Percentiles rank a stretch among this genome's conserved stretches.
These are phyloP conservation scores for Steatornis caripensis DNA, from an alignment of 2,113 vertebrate genomes.

Conservation along the genomic window DNA sequence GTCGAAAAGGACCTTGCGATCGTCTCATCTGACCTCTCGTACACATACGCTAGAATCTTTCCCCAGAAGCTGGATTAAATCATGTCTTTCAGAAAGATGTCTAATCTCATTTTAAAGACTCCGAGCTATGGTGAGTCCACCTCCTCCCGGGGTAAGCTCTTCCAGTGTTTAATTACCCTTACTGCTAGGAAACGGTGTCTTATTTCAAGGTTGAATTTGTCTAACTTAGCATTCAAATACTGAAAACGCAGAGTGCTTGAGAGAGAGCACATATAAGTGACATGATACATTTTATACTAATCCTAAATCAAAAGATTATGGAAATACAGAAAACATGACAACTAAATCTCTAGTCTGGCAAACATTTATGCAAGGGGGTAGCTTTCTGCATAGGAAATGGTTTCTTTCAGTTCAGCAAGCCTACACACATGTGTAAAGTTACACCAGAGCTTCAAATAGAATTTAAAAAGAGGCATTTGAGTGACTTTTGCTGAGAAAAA, in stretches of 20 bases:
- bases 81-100: conserved; percentile 14
- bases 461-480: background rate
- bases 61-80: background rate
- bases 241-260: conserved; percentile 1
- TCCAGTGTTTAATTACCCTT: conserved; percentile 51
- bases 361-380: conserved; percentile 25
- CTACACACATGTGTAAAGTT: background rate
- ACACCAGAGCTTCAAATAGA: background rate
- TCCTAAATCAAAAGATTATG: conserved; percentile 65
- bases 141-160: conserved; percentile 20
- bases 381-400: background rate
- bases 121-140: conserved; percentile 5
- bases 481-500: background rate
- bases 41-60: background rate
- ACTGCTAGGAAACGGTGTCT: conserved; percentile 36
- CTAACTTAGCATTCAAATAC: conserved; percentile 42
- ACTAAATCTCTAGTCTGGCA: conserved; percentile 24
- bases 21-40: background rate
- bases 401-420: conserved; percentile 20
- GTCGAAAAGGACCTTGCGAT: background rate
- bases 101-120: conserved; percentile 44
- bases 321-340: conserved; percentile 49
- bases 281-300: conserved; percentile 53
- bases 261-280: conserved; percentile 47
- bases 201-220: conserved; percentile 60